Percentiles rank a stretch among this genome's conserved stretches.
Conservation (phyloP, 1,140 invertebrate genomes). For the Drosophila elegans region DNA sequence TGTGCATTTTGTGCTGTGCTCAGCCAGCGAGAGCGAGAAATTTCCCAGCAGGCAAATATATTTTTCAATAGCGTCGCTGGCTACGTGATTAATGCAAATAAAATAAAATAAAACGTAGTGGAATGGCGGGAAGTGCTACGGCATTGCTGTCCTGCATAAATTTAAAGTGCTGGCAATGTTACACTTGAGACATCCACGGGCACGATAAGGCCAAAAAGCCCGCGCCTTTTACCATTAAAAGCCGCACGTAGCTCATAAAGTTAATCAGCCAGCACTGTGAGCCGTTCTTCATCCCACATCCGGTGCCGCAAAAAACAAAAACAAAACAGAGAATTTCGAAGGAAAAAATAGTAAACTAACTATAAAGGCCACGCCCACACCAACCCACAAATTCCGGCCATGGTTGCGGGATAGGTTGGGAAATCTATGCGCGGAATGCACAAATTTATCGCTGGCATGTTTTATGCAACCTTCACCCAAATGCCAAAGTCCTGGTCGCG, state of each 20-base stretch:
- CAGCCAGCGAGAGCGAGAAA: constrained; percentile 61
- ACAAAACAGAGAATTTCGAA: constrained; percentile 15
- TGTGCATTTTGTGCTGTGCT: constrained; percentile 55
- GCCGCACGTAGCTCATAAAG: constrained; percentile 78
- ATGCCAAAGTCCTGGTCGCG: constrained; percentile 64
- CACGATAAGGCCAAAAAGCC: constrained; percentile 60
- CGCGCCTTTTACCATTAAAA: constrained; percentile 58
- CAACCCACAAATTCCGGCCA: constrained; percentile 59
- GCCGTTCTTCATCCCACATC: constrained; percentile 37
- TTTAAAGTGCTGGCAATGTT: constrained; percentile 77
- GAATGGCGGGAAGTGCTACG: constrained; percentile 33
- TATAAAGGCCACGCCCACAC: constrained; percentile 54
- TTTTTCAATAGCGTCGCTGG: constrained; percentile 81
- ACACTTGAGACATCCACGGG: constrained; percentile 69
- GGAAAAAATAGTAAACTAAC: constrained; percentile 29
- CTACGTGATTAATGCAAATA: constrained; percentile 83
- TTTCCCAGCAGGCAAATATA: constrained; percentile 83
- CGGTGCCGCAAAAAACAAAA: constrained; percentile 9
- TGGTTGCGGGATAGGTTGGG: constrained; percentile 55
- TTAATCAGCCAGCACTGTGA: constrained; percentile 68
- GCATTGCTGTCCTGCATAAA: constrained; percentile 66
- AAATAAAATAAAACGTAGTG: constrained; percentile 64
- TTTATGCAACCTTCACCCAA: constrained; percentile 78
- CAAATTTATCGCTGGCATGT: constrained; percentile 79
- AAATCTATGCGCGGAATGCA: constrained; percentile 81